Base-by-base conservation (phyloP, 2,797 vertebrate genomes). In the Myripristis jacobus region DNA sequence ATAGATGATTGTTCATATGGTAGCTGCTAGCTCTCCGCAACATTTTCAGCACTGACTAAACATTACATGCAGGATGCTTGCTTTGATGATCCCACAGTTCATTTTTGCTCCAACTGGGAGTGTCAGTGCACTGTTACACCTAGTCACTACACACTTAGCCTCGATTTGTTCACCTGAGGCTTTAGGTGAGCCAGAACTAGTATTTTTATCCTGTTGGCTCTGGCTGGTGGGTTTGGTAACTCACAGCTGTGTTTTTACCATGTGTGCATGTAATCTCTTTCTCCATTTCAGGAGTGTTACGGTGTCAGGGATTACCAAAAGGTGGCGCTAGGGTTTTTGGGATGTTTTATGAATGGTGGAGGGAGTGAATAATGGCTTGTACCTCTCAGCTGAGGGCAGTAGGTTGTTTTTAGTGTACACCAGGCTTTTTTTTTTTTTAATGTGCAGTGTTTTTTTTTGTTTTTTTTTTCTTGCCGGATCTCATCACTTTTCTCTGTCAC, bases 321-420 rank as follows among this genome's bases (percentile, higher is more conserved):
- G 73, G 57, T 81, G 83, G 79, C 41, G 9, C 50, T 67, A 53
- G 74, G 60, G 63, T 41, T 74, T 77, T 69, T n/a, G 3, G 31
- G 16, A 34, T 19, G 56, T 6, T 62, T 57, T 18, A 13, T 54
- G 41, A 50, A 31, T 10, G 24, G 13, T 63, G 61, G n/a, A 64
- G 2, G 5, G 19, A 11, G 16, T 48, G n/a, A 6, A 11, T 6
- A 2, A 13, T 25, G 38, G 22, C n/a, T n/a, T 7, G 25, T 31
- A 7, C 12, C 7, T 10, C 1, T 10, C 16, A 31, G 27, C 16
- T 54, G 52, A 18, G 24, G 4, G 24, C 41, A n/a, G 34, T 38
- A 7, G 18, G 6, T 19, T 47, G 24, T 61, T 61, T 31, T 29
- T 36, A n/a, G 24, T 9, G 18, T 31, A 19, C 15, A 44, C 50